A percentile compares a stretch with the other conserved stretches of the same genome.
Evolutionary conservation across 2,797 vertebrate species (phyloP).

Genomic region (Falco berigora): DNA sequence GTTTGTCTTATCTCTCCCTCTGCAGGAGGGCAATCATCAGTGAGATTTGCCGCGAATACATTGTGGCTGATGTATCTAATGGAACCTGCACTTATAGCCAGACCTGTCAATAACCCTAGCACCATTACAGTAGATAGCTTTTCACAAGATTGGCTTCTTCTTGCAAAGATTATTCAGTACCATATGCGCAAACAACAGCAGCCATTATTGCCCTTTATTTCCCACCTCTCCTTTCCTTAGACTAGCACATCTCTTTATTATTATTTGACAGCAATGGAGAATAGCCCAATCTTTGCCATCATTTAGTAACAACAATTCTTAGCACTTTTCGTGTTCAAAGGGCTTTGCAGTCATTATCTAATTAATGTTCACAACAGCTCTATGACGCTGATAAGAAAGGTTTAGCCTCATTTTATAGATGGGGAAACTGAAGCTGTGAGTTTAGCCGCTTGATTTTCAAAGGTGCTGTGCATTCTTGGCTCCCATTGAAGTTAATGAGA

Average conservation of each 20-base stretch:
- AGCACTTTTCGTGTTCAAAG: slow-evolving; percentile 53
- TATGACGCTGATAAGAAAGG: slow-evolving; percentile 44
- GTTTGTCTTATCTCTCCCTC: slow-evolving; percentile 73
- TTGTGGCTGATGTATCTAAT: slow-evolving; percentile 70
- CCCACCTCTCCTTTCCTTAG: slow-evolving; percentile 58
- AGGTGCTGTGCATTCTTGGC: slow-evolving; percentile 27
- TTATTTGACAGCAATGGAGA: slow-evolving; percentile 65
- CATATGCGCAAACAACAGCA: slow-evolving; percentile 70
- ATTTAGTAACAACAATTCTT: slow-evolving; percentile 65
- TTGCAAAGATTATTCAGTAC: slow-evolving; percentile 70
- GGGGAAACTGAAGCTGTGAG: slow-evolving; percentile 44
- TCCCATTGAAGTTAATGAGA: slow-evolving; percentile 41
- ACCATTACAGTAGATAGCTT: slow-evolving; percentile 72
- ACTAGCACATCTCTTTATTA: slow-evolving; percentile 58
- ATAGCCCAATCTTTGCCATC: slow-evolving; percentile 59
- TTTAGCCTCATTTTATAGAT: slow-evolving; percentile 45
- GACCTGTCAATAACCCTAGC: slow-evolving; percentile 72
- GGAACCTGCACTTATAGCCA: slow-evolving; percentile 72
- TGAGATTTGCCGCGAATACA: slow-evolving; percentile 70
- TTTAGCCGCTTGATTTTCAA: slow-evolving; percentile 52
- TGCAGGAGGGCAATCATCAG: slow-evolving; percentile 72
- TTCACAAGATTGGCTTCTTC: slow-evolving; percentile 71
- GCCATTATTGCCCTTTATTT: slow-evolving; percentile 69
- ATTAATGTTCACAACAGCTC: slow-evolving; percentile 60
- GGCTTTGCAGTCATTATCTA: slow-evolving; percentile 59